phyloP scores from a whole-genome alignment of 2,113 vertebrate genomes.

The Galbula dea region DNA sequence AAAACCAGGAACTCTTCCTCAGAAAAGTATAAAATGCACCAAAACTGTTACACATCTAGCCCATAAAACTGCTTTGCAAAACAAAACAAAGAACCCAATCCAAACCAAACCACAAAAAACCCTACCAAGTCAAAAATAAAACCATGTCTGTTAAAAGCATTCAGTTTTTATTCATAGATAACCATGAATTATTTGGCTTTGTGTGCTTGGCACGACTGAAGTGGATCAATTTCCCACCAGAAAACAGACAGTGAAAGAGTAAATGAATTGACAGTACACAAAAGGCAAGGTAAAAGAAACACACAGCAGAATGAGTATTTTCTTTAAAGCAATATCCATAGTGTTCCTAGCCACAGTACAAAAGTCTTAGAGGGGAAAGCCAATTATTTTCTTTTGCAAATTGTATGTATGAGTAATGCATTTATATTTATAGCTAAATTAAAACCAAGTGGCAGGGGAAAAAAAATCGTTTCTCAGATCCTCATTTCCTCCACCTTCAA shows the following conservation, averaged over 20 bases:
- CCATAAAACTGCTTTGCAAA: neutral
- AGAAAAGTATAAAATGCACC: neutral
- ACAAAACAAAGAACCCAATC: neutral
- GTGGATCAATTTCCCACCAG: neutral
- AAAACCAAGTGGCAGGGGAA: neutral
- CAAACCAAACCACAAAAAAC: neutral
- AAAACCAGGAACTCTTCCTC: neutral
- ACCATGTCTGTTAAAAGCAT: neutral
- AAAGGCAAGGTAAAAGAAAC: neutral
- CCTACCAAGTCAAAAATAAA: neutral
- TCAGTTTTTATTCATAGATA: neutral
- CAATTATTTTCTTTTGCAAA: neutral
- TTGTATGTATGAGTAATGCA: neutral
- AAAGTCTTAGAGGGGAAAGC: neutral
- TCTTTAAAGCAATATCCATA: neutral
- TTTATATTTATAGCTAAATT: neutral
- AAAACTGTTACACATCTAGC: neutral
- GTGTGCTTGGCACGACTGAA: neutral
- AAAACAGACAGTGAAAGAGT: neutral
- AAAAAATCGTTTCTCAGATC: neutral
- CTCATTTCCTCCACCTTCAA: neutral
- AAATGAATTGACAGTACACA: neutral
- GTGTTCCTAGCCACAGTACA: neutral
- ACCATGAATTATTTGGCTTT: neutral
- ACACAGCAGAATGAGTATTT: neutral